A percentile compares a stretch with the other conserved stretches of the same genome.
phyloP scores from a whole-genome alignment of 2,797 vertebrate genomes.

The Peromyscus melanophrys region DNA sequence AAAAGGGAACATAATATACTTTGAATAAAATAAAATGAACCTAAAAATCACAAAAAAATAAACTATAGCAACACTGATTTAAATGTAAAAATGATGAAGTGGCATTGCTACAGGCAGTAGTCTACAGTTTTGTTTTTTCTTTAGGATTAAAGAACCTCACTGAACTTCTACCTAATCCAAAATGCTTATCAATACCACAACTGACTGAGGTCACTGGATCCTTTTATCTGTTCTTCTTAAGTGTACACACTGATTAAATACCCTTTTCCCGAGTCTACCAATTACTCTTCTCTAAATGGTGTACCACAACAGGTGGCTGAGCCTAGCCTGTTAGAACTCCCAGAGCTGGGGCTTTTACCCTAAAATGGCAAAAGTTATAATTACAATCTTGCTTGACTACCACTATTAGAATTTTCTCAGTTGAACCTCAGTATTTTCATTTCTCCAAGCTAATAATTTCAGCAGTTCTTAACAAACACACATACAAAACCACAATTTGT shows the following conservation, averaged over 20 bases:
- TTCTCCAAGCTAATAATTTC: not conserved
- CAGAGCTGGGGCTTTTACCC: not conserved
- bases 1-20: not conserved
- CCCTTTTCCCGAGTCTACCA: not conserved
- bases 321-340: not conserved
- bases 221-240: not conserved
- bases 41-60: slow-evolving; percentile 31
- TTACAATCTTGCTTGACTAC: not conserved
- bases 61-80: not conserved
- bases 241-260: not conserved
- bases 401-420: not conserved
- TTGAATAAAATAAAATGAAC: slow-evolving; percentile 22
- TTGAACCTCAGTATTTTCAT: not conserved
- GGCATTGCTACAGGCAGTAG: not conserved
- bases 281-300: not conserved
- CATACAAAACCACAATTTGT: not conserved
- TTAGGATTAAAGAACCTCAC: not conserved
- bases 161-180: not conserved
- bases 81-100: not conserved
- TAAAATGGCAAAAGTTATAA: not conserved
- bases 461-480: not conserved
- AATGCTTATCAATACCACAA: not conserved
- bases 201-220: not conserved
- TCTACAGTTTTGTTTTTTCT: too few species aligned
- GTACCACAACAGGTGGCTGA: not conserved